Percentiles rank a stretch among this genome's conserved stretches.
Evolutionary conservation across 1,140 invertebrate species (phyloP).

Genomic region (Sminthurinus signatus): DNA sequence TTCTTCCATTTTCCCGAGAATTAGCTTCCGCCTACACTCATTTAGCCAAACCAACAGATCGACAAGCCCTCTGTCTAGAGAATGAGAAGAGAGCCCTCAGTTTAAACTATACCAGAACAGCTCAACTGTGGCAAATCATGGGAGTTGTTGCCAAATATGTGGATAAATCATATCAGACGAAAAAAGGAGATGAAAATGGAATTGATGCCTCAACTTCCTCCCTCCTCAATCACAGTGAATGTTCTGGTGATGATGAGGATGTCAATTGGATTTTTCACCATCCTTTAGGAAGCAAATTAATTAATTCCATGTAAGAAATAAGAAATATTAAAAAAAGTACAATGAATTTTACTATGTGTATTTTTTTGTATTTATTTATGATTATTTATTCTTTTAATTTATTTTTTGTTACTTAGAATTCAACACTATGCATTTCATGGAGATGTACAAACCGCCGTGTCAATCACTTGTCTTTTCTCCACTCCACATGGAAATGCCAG

Average conservation of each 20-base stretch:
- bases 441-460: constrained; percentile 88
- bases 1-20: constrained; percentile 69
- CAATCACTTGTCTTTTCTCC: constrained; percentile 64
- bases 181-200: background rate
- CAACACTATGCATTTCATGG: constrained; percentile 54
- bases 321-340: too few relatives aligned
- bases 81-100: constrained; percentile 23
- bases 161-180: background rate
- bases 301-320: constrained; percentile 80
- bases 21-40: constrained; percentile 69
- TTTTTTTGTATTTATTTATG: too few relatives aligned
- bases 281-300: constrained; percentile 76
- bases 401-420: constrained; percentile 45
- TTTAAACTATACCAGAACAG: constrained; percentile 15
- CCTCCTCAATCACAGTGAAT: background rate
- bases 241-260: constrained; percentile 46
- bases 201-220: too few relatives aligned
- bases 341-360: too few relatives aligned
- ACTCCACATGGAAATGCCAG: too few relatives aligned
- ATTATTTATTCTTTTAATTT: too few relatives aligned
- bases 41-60: constrained; percentile 41
- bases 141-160: constrained; percentile 12
- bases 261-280: constrained; percentile 66
- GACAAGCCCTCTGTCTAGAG: constrained; percentile 20
- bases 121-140: constrained; percentile 28